phyloP scores from a whole-genome alignment of 2,113 vertebrate genomes.

The Myrmecobius fasciatus region DNA sequence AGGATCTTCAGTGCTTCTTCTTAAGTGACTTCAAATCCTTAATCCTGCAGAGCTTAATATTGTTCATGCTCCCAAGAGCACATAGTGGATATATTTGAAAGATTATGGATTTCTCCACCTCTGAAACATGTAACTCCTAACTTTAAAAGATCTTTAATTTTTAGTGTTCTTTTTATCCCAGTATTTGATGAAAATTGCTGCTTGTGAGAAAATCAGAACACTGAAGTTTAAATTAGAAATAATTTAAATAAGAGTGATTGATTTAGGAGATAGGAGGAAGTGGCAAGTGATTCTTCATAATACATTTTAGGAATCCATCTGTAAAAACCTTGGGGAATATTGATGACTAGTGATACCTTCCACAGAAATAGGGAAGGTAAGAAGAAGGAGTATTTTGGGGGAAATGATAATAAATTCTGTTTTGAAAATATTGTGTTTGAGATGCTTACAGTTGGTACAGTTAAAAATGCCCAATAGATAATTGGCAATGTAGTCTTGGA shows the following conservation, averaged over 20 bases:
- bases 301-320: not conserved
- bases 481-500: not conserved
- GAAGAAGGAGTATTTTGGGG: not conserved
- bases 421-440: not conserved
- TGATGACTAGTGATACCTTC: not conserved
- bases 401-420: not conserved
- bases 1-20: conserved; percentile 56
- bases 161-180: not conserved
- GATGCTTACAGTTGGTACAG: not conserved
- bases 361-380: not conserved
- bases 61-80: conserved; percentile 30
- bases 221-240: conserved; percentile 6
- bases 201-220: conserved; percentile 35
- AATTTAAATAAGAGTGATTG: conserved; percentile 31
- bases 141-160: conserved; percentile 50
- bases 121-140: conserved; percentile 12
- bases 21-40: conserved; percentile 44
- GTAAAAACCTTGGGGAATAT: not conserved
- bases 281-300: not conserved
- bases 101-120: conserved; percentile 37
- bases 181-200: conserved; percentile 45
- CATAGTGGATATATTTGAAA: conserved; percentile 22
- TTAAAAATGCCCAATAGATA: not conserved
- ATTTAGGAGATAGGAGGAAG: conserved; percentile 40
- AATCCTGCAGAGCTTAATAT: conserved; percentile 38